phyloP scores from a whole-genome alignment of 2,888 invertebrate species.

The Mythimna vitellina region DNA sequence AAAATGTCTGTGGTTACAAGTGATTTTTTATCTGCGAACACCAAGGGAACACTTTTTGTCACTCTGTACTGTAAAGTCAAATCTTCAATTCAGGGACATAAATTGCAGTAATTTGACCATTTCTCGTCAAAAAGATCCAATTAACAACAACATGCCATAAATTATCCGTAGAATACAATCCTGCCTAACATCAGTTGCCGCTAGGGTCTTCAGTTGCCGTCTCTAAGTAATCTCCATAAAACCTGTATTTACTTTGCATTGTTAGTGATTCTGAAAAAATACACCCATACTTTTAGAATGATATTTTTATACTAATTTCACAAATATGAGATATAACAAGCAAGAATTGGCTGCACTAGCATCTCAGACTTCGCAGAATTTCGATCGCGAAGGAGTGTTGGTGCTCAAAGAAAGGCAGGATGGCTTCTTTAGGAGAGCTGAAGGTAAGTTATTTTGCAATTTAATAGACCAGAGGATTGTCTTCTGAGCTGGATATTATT shows the following conservation, averaged over 20 bases:
- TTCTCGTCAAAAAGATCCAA: not conserved
- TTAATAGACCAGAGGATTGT: not conserved
- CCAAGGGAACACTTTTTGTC: not conserved
- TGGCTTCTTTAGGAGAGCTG: conserved; percentile 97
- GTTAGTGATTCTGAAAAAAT: conserved; percentile 22
- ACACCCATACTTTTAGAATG: conserved; percentile 40
- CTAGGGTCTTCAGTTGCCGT: conserved; percentile 17
- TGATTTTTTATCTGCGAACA: conserved; percentile 1
- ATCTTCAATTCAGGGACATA: conserved; percentile 25
- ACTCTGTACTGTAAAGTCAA: conserved; percentile 13
- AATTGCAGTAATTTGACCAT: conserved; percentile 11
- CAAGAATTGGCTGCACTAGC: conserved; percentile 96
- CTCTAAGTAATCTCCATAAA: not conserved
- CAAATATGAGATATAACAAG: conserved; percentile 96
- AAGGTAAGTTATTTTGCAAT: conserved; percentile 92
- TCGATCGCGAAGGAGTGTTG: conserved; percentile 97
- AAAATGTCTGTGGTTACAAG: not conserved
- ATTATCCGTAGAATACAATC: not conserved
- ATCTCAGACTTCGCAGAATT: conserved; percentile 96
- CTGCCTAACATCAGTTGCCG: conserved; percentile 23
- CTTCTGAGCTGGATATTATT: not conserved
- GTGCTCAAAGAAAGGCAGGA: conserved; percentile 97
- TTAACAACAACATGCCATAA: conserved; percentile 40
- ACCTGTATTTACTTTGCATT: conserved; percentile 13
- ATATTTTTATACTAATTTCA: conserved; percentile 55